Evolutionary conservation across 2,797 vertebrate genomes (phyloP), one percentile per base, ranked within the genome.

Genomic region (Natrix natrix): DNA sequence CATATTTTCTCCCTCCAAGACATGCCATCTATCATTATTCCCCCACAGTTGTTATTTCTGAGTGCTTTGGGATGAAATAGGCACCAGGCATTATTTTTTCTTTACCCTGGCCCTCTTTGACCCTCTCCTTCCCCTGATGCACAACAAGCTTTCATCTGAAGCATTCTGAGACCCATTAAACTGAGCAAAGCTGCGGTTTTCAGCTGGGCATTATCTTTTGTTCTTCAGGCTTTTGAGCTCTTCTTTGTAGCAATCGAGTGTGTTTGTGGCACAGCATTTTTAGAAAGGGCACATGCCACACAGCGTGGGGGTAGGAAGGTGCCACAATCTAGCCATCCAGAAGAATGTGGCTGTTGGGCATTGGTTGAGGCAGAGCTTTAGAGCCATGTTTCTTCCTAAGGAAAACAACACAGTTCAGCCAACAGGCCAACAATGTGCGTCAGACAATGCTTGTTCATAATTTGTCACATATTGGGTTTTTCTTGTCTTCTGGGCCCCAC

Each of bases 91-190:
- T 74, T 69, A 11, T 10, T 90, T 90, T 69, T 55, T 48, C 52
- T 78, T 37, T 11, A 20, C 26, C 1, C 0, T 59, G 48, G 4
- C 56, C 37, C 26, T 83, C 14, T 14, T 52, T 86, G 56, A 4
- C 32, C 14, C 5, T 56, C 28, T 28, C 1, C 14, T 90, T 91
- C 61, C 93, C 83, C 90, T 60, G 60, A 69, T 52, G 37, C 17
- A 8, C 91, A 91, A 63, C 55, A 43, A 60, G 66, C 2, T 96
- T 95, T 96, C 94, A 94, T 94, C 95, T 92, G 32, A 4, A 54
- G 93, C 89, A 94, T 92, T 66, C 16, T 0, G 55, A 88, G 91
- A 88, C 90, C 78, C 88, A 0, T 93, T 63, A 86, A 6, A 92
- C 90, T 52, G 88, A 94, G 8, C 8, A 89, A 93, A 95, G 69